Evolutionary conservation across 2,113 vertebrate species (phyloP).

Genomic region (Pluvialis apricaria): DNA sequence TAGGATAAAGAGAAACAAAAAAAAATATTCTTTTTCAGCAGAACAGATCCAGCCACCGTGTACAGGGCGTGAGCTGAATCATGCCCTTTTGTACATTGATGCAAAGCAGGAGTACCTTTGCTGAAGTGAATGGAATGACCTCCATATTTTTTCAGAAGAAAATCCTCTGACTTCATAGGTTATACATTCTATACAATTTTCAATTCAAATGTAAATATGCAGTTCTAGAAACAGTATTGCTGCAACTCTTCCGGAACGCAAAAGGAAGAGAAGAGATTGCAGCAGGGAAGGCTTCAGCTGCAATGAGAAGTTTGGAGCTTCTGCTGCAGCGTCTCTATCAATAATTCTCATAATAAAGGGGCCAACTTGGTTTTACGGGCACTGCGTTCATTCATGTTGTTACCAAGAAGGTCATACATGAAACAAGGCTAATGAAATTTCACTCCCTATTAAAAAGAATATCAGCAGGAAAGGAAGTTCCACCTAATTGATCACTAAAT

Average conservation of each 20-base stretch:
- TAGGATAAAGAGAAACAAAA: not conserved
- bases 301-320: not conserved
- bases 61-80: not conserved
- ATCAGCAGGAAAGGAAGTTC: conserved; percentile 31
- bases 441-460: not conserved
- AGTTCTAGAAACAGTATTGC: not conserved
- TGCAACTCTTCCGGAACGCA: not conserved
- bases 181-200: conserved; percentile 6
- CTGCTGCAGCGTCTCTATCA: not conserved
- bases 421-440: conserved; percentile 35
- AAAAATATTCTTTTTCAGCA: not conserved
- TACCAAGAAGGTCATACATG: not conserved
- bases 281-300: not conserved
- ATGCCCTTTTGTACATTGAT: not conserved
- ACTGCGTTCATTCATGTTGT: not conserved
- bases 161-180: not conserved
- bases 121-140: not conserved
- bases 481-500: conserved; percentile 30
- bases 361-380: not conserved
- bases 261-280: too few relatives aligned
- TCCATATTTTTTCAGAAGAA: not conserved
- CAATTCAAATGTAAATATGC: conserved; percentile 26
- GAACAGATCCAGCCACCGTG: not conserved
- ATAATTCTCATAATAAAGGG: not conserved
- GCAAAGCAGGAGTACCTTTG: not conserved